A percentile compares a stretch with the other conserved stretches of the same genome.
Evolutionary conservation across 1,140 invertebrate genomes (phyloP).

Genomic region (Piezodorus guildinii): DNA sequence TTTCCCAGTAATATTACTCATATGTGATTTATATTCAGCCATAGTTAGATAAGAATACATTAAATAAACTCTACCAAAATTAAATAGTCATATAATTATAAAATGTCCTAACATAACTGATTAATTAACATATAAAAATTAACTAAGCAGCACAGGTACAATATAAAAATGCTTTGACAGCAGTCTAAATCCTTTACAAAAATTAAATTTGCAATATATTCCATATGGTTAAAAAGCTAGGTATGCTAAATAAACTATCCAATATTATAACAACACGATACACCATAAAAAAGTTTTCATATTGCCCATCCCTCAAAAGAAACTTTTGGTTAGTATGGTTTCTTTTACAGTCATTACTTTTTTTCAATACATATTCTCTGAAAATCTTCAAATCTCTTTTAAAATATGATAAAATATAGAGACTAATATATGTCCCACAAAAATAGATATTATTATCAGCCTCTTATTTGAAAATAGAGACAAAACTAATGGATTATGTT

Average conservation of each 20-base stretch:
- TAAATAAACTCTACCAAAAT: too few relatives aligned
- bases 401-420: slow-evolving; percentile 6
- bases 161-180: slow-evolving; percentile 1
- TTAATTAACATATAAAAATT: too few relatives aligned
- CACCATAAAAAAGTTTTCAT: not conserved
- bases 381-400: not conserved
- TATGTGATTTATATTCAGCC: too few relatives aligned
- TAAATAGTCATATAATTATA: too few relatives aligned
- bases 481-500: slow-evolving; percentile 14
- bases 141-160: not conserved
- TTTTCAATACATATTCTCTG: not conserved
- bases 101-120: too few relatives aligned
- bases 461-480: slow-evolving; percentile 1
- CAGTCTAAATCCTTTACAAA: not conserved
- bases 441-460: slow-evolving; percentile 14
- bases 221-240: slow-evolving; percentile 6
- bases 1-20: too few relatives aligned
- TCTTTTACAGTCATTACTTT: not conserved
- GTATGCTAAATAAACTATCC: slow-evolving; percentile 21
- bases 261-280: slow-evolving; percentile 12
- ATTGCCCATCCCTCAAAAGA: slow-evolving; percentile 4
- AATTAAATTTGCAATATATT: not conserved
- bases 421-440: slow-evolving; percentile 13
- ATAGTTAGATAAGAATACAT: too few relatives aligned
- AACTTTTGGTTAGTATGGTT: not conserved